phyloP scores from a whole-genome alignment of 2,888 invertebrate species.

The Boloria euphrosyne region DNA sequence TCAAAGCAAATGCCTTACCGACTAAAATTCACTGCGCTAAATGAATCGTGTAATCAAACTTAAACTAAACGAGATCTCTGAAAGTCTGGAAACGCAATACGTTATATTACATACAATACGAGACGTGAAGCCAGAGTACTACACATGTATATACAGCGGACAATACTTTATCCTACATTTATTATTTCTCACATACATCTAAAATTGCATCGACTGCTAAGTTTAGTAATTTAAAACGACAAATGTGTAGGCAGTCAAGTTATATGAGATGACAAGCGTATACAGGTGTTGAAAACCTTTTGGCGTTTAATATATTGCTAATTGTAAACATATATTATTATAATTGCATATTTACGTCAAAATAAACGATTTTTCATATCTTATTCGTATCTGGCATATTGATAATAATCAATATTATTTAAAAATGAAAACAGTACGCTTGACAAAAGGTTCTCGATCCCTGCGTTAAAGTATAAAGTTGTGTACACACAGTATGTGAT shows the following conservation, averaged over 20 bases:
- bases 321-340: too few species aligned
- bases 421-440: neutral
- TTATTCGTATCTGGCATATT: too few species aligned
- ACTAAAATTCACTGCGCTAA: slow-evolving; percentile 69
- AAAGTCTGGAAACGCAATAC: slow-evolving; percentile 81
- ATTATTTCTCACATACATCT: slow-evolving; percentile 2
- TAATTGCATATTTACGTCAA: too few species aligned
- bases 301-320: neutral
- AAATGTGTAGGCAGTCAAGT: neutral
- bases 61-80: slow-evolving; percentile 81
- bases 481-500: slow-evolving; percentile 26
- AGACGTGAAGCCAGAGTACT: slow-evolving; percentile 51
- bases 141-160: slow-evolving; percentile 27
- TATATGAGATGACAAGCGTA: slow-evolving; percentile 12
- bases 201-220: slow-evolving; percentile 25
- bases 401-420: neutral
- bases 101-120: slow-evolving; percentile 69
- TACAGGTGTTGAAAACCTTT: slow-evolving; percentile 4
- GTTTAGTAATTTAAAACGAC: slow-evolving; percentile 2
- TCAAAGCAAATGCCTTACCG: slow-evolving; percentile 29
- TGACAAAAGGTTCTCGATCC: neutral
- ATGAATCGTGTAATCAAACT: slow-evolving; percentile 77
- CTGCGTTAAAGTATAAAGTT: slow-evolving; percentile 10
- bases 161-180: slow-evolving; percentile 20
- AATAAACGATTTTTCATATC: too few species aligned